Evolutionary conservation across 2,113 vertebrate genomes (phyloP).

Genomic region (Sitta europaea): DNA sequence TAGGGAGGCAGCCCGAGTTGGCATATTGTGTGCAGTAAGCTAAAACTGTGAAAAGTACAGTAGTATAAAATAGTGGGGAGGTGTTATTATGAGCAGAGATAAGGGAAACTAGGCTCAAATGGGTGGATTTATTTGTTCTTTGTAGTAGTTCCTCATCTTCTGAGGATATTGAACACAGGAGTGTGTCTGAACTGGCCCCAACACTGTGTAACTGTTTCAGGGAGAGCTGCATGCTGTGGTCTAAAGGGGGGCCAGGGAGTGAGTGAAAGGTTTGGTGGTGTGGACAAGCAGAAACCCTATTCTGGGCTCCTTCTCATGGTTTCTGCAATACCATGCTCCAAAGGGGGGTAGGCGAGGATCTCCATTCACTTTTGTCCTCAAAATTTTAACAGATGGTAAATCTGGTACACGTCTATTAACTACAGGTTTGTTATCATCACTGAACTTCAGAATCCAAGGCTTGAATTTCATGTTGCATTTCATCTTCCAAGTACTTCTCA

Average conservation of each 20-base stretch:
- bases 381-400: not conserved
- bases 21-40: not conserved
- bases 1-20: not conserved
- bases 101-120: not conserved
- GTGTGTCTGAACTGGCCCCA: not conserved
- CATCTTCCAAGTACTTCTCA: not conserved
- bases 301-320: not conserved
- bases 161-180: not conserved
- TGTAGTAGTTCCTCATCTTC: not conserved
- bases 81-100: not conserved
- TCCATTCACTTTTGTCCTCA: not conserved
- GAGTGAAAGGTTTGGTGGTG: not conserved
- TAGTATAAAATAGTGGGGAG: not conserved
- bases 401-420: not conserved
- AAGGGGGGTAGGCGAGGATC: accelerated
- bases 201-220: not conserved
- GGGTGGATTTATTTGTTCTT: not conserved
- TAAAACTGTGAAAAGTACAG: not conserved
- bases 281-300: not conserved
- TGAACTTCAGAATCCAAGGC: not conserved
- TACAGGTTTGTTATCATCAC: not conserved
- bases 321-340: not conserved
- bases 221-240: not conserved
- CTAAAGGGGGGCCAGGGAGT: not conserved
- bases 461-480: not conserved